A percentile compares a stretch with the other conserved stretches of the same genome.
Conservation (phyloP, 2,888 invertebrate genomes). For the Nebria brevicollis region DNA sequence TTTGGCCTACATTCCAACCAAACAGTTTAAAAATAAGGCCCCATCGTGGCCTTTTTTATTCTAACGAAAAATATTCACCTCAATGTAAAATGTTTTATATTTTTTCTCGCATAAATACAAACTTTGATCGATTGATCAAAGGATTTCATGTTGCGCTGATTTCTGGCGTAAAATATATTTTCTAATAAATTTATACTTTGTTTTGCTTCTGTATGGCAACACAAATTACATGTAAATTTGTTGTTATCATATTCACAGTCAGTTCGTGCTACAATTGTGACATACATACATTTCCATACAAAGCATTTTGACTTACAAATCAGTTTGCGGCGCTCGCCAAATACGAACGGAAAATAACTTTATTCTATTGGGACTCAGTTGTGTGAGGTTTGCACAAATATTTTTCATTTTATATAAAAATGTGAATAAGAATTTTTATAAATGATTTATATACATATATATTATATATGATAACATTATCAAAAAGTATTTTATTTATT, state of each 20-base stretch:
- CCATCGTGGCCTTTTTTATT: no score
- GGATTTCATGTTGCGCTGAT: neutral
- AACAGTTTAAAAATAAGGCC: no score
- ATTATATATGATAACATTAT: no score
- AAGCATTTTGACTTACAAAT: constrained; percentile 46
- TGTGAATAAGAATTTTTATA: no score
- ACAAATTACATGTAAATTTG: constrained; percentile 36
- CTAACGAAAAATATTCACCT: no score
- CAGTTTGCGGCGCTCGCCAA: neutral
- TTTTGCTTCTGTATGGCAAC: constrained; percentile 17
- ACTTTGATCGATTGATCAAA: neutral
- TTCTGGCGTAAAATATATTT: neutral
- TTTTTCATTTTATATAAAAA: no score
- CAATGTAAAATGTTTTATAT: no score
- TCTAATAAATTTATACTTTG: neutral
- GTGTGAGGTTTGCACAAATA: no score
- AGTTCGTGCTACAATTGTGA: neutral
- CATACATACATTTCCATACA: constrained; percentile 29
- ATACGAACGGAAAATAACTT: neutral
- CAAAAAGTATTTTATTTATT: no score
- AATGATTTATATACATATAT: no score
- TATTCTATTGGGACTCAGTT: neutral
- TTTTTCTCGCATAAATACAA: no score
- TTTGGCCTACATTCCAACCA: no score
- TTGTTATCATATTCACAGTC: constrained; percentile 23